phyloP scores from a whole-genome alignment of 2,888 invertebrate species.

The Andrena fulva region DNA sequence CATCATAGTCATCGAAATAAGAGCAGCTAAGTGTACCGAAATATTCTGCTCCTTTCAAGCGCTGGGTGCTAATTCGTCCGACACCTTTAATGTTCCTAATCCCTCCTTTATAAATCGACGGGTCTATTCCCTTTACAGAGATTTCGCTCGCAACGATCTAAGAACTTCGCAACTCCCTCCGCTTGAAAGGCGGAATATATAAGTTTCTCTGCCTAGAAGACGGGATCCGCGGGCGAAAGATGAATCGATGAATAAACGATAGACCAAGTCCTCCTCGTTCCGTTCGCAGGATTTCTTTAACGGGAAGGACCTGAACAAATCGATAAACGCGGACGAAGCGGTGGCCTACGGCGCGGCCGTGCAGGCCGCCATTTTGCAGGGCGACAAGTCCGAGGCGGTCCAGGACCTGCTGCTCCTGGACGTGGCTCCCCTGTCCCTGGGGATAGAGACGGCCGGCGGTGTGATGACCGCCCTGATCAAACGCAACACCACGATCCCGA shows the following conservation, averaged over 20 bases:
- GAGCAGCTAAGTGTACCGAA: too few species aligned
- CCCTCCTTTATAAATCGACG: background rate
- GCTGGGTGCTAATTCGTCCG: too few species aligned
- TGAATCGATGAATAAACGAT: background rate
- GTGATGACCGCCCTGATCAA: conserved; percentile 98
- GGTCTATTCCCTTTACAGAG: background rate
- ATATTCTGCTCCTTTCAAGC: too few species aligned
- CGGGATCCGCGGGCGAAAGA: background rate
- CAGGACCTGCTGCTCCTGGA: conserved; percentile 96
- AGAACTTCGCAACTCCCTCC: background rate
- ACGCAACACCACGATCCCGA: conserved; percentile 97
- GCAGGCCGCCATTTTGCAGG: conserved; percentile 96
- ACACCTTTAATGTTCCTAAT: too few species aligned
- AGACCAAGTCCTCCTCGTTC: background rate
- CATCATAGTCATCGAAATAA: too few species aligned
- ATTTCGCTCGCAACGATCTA: background rate
- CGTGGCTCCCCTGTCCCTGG: conserved; percentile 94
- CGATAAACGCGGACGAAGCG: conserved; percentile 98
- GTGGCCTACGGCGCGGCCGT: conserved; percentile 98
- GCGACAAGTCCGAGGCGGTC: conserved; percentile 94
- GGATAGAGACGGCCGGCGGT: conserved; percentile 95
- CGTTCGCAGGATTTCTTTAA: conserved; percentile 89
- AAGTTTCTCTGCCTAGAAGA: background rate
- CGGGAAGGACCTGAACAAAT: conserved; percentile 97
- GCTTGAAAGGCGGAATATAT: background rate